A percentile compares a stretch with the other conserved stretches of the same genome.
Evolutionary conservation across 2,888 invertebrate species (phyloP).

Genomic region (Cephus rjabovi): DNA sequence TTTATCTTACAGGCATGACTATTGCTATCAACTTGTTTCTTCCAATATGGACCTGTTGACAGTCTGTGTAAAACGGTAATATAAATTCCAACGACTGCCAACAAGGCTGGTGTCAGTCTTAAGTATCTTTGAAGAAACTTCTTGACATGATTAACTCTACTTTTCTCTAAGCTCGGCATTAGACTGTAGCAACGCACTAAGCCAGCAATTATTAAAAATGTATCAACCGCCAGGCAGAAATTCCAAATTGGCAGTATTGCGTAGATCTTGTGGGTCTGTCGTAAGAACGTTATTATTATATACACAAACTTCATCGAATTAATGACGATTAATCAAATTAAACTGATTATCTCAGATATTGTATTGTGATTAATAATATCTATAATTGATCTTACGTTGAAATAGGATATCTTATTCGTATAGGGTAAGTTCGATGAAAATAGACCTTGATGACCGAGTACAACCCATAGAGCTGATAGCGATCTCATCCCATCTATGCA

Average conservation of each 20-base stretch:
- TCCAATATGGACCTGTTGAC: constrained; percentile 74
- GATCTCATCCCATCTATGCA: constrained; percentile 18
- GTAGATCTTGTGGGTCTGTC: constrained; percentile 14
- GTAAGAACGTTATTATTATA: neutral
- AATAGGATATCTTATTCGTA: constrained; percentile 16
- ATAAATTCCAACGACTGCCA: constrained; percentile 72
- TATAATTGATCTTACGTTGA: constrained; percentile 16
- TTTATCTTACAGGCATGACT: constrained; percentile 71
- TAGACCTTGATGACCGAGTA: constrained; percentile 16
- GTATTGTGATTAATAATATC: neutral
- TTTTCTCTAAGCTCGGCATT: constrained; percentile 15
- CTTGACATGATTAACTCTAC: constrained; percentile 13
- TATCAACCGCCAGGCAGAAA: constrained; percentile 18
- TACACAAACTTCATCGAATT: neutral
- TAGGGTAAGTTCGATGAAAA: constrained; percentile 13
- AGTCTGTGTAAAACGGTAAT: constrained; percentile 72
- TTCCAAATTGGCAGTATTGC: constrained; percentile 15
- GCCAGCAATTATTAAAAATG: constrained; percentile 19
- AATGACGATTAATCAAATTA: neutral
- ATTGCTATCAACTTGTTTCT: constrained; percentile 71
- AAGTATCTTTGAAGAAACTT: constrained; percentile 22
- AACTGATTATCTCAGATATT: neutral
- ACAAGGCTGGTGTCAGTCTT: constrained; percentile 72
- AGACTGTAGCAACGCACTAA: constrained; percentile 16
- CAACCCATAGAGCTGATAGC: constrained; percentile 18